These are phyloP conservation scores for Eulemur mongoz DNA, from an alignment of 2,797 vertebrate species.

Conservation along the genomic window DNA sequence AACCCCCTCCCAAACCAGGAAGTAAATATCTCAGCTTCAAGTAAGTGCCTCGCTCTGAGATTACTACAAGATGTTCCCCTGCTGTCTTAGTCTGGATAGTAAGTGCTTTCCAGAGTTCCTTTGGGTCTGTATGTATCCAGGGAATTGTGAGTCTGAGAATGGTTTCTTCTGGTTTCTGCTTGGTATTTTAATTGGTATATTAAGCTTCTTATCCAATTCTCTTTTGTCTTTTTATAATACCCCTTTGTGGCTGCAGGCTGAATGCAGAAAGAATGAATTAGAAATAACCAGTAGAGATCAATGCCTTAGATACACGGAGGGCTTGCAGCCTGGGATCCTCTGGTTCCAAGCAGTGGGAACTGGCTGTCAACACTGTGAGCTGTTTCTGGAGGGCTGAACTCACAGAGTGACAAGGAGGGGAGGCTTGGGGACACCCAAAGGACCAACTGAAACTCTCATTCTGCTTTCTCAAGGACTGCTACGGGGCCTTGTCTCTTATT, in stretches of 20 bases:
- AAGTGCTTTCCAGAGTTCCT: background rate
- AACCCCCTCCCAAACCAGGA: background rate
- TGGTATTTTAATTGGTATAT: constrained; percentile 78
- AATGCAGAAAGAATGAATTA: constrained; percentile 25
- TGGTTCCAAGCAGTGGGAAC: background rate
- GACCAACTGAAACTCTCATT: background rate
- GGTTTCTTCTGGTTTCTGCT: constrained; percentile 76
- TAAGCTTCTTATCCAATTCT: constrained; percentile 65
- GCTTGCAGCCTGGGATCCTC: background rate
- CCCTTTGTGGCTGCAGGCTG: constrained; percentile 23
- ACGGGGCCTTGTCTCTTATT: background rate
- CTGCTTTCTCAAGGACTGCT: background rate
- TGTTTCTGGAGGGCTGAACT: background rate
- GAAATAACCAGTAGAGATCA: constrained; percentile 19
- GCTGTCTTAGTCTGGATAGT: background rate
- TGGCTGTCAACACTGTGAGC: background rate
- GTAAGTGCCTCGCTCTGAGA: background rate
- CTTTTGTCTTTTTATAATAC: constrained; percentile 60
- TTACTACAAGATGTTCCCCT: background rate
- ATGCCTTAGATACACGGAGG: background rate
- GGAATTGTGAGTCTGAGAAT: constrained; percentile 75
- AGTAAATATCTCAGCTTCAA: background rate
- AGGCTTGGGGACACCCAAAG: background rate
- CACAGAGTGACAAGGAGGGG: background rate
- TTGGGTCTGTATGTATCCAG: background rate